Evolutionary conservation across 35 echinoderm and acorn worm genomes (phyloP).

Genomic region (Heliocidaris tuberculata): DNA sequence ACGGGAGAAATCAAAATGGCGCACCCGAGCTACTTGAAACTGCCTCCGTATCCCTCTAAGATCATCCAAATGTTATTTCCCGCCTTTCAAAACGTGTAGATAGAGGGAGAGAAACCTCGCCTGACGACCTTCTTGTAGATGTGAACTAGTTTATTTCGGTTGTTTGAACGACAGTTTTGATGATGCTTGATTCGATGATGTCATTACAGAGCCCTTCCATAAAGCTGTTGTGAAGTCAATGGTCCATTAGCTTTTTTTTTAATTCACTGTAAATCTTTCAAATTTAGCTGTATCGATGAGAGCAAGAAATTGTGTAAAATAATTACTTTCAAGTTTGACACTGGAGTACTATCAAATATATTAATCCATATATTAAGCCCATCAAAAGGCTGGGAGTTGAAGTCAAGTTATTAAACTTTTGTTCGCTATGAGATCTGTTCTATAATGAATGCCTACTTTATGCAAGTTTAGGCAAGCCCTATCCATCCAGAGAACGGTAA

Average conservation of each 20-base stretch:
- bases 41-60: neutral
- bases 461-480: neutral
- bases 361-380: no score
- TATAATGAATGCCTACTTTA: neutral
- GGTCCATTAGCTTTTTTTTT: neutral
- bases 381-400: no score
- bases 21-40: neutral
- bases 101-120: neutral
- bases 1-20: neutral
- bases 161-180: conserved; percentile 13
- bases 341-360: neutral
- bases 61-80: neutral
- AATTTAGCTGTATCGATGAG: neutral
- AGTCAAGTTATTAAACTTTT: no score
- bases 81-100: neutral
- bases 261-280: no score
- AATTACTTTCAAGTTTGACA: neutral
- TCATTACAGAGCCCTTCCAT: neutral
- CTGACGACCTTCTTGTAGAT: neutral
- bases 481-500: neutral
- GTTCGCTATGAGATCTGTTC: no score
- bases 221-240: neutral
- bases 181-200: neutral
- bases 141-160: neutral
- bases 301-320: neutral